Evolutionary conservation across 2,113 vertebrate genomes (phyloP), one percentile per base, ranked within the genome.

Genomic region (Sander lucioperca): DNA sequence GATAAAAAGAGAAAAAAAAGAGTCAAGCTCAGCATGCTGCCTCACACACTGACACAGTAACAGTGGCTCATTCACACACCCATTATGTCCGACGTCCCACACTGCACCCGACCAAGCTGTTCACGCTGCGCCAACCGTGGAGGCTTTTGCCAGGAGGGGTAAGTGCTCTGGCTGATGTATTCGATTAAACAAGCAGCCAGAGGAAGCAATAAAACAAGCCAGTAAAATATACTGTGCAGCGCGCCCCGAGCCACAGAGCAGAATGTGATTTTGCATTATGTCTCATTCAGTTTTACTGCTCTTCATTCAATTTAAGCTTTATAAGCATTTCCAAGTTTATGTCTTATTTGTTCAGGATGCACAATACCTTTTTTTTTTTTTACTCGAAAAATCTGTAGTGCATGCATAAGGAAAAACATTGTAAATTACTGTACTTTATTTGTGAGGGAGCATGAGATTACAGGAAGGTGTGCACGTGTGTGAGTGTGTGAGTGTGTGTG

Each of bases 201-300:
- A 87, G 90, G 88, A 92, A 90, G 88, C 86, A 77, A 89, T 90
- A 91, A 92, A 91, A 88, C 58, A 78, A 79, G 66, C 43, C 83
- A 85, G 85, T 90, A 70, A 89, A 92, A 80, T 57, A 74, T 36
- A 80, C 63, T 51, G 76, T 59, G 73, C 79, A 75, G 74, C 0
- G 1, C 0, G 5, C 69, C 67, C 74, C 7, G 67, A 90, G 76
- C 83, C 66, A 66, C 61, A 85, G 76, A 57, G 62, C 74, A 73
- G 66, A 72, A 82, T 79, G 78, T 43, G 82, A 85, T 54, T 83
- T 67, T 45, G 47, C 74, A 75, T 83, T 43, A 78, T 54, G 62
- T 82, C 54, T 78, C 73, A 70, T 84, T 89, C 50, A 54, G 2
- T 84, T 83, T 79, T 64, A 80, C 62, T 54, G 78, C 85, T 56